Base-by-base conservation (phyloP, 2,113 vertebrate species). In the Sinocyclocheilus anshuiensis region DNA sequence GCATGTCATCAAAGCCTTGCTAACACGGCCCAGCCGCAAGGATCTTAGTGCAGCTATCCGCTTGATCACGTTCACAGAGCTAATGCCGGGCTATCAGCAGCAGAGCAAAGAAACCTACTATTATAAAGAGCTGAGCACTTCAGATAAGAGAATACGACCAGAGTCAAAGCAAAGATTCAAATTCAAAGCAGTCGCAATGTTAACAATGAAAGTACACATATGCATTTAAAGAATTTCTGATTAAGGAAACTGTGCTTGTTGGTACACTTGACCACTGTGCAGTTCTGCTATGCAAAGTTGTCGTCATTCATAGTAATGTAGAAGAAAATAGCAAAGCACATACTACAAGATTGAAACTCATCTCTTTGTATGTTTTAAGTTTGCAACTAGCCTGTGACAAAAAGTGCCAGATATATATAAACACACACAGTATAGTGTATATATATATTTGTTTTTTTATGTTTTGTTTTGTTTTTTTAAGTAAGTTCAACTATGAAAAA, bases 1-100 rank as follows among this genome's bases (percentile, higher is more conserved):
- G 69, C 75, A 63, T 59, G 16, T 53, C 86, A 87, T 88, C 83
- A 88, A 78, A 83, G 74, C n/a, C 1, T 29, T 24, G 84, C 71
- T 69, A 36, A 69, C 65, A 69, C 67, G 87, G 57, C 65, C 53
- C 57, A 26, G 77, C 69, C 22, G 18, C 71, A 72, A 29, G 65
- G 57, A 90, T 81, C 55, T 63, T 16, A 77, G 69, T 29, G 29
- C 75, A 20, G 53, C 63, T 82, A 83, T 82, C 79, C 57, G 36
- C 83, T 78, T 63, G 26, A 79, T 86, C 80, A 42, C 77, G 55
- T 83, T 83, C 82, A 63, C 39, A 78, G 79, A 85, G 77, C 59
- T 42, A 74, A 81, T 69, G 76, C 45, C 15, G 39, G 83, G 20
- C 78, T 81, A 82, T 88, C 76, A 85, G 87, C 39, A 8, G n/a